Evolutionary conservation across 2,113 vertebrate genomes (phyloP).

Genomic region (Cochlearius cochlearius): DNA sequence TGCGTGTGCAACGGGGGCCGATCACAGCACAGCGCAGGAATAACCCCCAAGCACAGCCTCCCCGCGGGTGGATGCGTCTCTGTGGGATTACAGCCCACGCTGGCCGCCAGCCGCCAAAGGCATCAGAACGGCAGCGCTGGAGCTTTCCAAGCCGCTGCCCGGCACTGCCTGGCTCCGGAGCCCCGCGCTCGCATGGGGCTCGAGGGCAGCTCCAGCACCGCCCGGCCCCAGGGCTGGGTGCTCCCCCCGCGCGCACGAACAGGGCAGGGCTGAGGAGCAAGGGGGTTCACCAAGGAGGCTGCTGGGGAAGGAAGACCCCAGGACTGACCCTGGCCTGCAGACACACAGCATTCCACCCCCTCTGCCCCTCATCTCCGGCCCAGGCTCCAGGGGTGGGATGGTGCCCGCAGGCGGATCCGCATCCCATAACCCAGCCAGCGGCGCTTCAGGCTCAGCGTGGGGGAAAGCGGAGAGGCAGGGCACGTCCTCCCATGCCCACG

Average conservation of each 20-base stretch:
- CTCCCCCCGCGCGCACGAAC: neutral
- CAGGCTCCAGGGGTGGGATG: neutral
- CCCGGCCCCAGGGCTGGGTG: neutral
- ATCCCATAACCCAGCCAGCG: neutral
- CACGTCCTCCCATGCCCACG: accelerated
- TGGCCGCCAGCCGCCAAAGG: neutral
- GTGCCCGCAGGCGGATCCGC: neutral
- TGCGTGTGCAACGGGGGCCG: accelerated
- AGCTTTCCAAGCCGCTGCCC: neutral
- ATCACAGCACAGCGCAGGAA: neutral
- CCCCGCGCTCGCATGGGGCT: neutral
- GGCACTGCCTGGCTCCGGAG: neutral
- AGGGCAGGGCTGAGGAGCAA: neutral
- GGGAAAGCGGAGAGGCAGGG: neutral
- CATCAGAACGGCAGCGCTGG: neutral
- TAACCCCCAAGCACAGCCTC: neutral
- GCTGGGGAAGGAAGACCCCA: neutral
- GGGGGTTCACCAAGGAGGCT: accelerated
- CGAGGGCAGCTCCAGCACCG: neutral
- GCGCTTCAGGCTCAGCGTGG: neutral
- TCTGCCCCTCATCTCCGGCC: neutral
- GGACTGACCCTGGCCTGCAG: neutral
- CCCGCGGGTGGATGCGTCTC: accelerated
- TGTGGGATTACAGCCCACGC: neutral
- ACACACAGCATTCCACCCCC: neutral